These are phyloP conservation scores for Piliocolobus tephrosceles DNA, from an alignment of 2,113 vertebrate genomes.

Conservation along the genomic window DNA sequence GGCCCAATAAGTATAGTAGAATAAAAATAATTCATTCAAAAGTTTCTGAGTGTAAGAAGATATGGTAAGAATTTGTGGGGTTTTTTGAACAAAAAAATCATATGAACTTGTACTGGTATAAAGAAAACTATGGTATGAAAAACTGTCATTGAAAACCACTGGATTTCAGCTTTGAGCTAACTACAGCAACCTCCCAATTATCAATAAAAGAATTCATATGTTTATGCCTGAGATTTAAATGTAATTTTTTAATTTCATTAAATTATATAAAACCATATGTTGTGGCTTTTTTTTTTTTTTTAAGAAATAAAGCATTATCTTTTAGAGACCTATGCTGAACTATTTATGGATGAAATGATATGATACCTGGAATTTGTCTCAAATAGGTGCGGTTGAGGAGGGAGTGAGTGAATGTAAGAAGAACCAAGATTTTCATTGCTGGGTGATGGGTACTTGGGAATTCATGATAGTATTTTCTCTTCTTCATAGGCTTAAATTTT, in stretches of 20 bases:
- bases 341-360: not conserved
- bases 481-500: not conserved
- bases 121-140: conserved; percentile 67
- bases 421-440: not conserved
- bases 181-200: not conserved
- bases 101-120: conserved; percentile 56
- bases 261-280: not conserved
- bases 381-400: not conserved
- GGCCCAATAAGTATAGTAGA: conserved; percentile 46
- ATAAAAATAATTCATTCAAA: conserved; percentile 76
- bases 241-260: conserved; percentile 6
- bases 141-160: conserved; percentile 39
- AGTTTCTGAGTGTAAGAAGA: conserved; percentile 77
- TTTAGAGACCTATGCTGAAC: not conserved
- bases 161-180: not conserved
- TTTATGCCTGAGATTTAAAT: not conserved
- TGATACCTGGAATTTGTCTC: not conserved
- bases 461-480: not conserved
- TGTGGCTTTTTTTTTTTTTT: conserved; percentile 33
- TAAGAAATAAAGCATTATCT: not conserved
- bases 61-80: conserved; percentile 46
- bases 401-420: not conserved
- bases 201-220: not conserved
- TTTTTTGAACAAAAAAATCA: conserved; percentile 67
- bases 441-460: not conserved